phyloP scores from a whole-genome alignment of 2,113 vertebrate species.

The Proteles cristata region DNA sequence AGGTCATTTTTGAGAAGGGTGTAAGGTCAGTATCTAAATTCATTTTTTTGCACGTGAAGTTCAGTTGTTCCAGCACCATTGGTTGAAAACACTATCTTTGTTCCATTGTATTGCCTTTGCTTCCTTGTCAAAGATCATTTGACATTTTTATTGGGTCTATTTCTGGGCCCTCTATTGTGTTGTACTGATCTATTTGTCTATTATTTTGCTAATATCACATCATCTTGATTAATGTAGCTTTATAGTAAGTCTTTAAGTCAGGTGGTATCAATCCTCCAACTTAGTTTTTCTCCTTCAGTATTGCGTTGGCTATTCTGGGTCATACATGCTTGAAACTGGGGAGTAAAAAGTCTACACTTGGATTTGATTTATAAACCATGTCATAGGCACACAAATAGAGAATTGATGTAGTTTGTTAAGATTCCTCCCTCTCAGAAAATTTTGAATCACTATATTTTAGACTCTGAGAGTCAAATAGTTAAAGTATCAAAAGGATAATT shows the following conservation, averaged over 20 bases:
- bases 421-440: not conserved
- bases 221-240: not conserved
- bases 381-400: not conserved
- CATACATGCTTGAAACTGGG: not conserved
- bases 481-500: not conserved
- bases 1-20: not conserved
- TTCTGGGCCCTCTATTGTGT: not conserved
- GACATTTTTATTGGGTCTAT: not conserved
- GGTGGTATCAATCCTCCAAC: not conserved
- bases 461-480: not conserved
- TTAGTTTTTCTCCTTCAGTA: not conserved
- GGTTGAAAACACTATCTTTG: not conserved
- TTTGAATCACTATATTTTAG: constrained; percentile 30
- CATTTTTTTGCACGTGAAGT: not conserved
- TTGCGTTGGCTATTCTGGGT: not conserved
- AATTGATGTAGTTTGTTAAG: not conserved
- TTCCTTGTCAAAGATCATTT: not conserved
- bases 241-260: not conserved
- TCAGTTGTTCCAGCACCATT: not conserved
- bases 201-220: not conserved
- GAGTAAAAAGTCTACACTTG: not conserved
- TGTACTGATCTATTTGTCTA: not conserved
- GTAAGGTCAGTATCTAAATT: not conserved
- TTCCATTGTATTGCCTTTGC: not conserved
- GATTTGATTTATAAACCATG: constrained; percentile 9